Base-by-base conservation (phyloP, 2,888 invertebrate species). In the Rhogogaster chlorosoma region DNA sequence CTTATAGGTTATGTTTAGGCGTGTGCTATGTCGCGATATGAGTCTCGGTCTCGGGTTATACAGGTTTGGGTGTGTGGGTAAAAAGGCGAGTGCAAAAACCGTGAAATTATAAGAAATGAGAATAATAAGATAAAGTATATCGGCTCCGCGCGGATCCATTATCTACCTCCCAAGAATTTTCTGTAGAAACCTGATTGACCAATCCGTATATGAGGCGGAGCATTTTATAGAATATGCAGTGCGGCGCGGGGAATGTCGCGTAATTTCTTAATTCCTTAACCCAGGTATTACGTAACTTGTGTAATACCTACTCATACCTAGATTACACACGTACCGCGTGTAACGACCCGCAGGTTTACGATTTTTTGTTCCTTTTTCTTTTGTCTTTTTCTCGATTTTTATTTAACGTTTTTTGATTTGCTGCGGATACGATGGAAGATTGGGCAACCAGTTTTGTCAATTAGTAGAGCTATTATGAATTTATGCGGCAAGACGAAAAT, bases 351-450 rank as follows among this genome's bases (percentile, higher is more conserved):
- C 18, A 5, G 32, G n/a, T 53, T 71, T 22, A 73, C 26, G 45
- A 84, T 77, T 67, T 83, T 86, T 82, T 71, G 32, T 84, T 77
- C 32, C 71, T 83, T 83, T 78, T 57, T 10, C 32, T n/a, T 70
- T 53, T 32, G 73, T 84, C 49, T 85, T 38, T 61, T 38, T n/a
- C 6, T n/a, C 18, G n/a, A 53, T n/a, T n/a, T 29, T 36, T 64
- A 71, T 42, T 45, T 70, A 67, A 82, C 61, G 42, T 57, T 84
- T 83, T 86, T 86, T 85, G 70, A 84, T 84, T 86, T 85, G 86
- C 70, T 78, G 45, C 84, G 77, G 84, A 86, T 86, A 85, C 86
- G 82, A 38, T 29, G 38, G 61, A 67, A 83, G 83, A 83, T 67
- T 70, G 83, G 70, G 83, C 67, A 83, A 83, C 83, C 83, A 83